Conservation (phyloP, 2,888 invertebrate genomes). For the Epinotia nisella region DNA sequence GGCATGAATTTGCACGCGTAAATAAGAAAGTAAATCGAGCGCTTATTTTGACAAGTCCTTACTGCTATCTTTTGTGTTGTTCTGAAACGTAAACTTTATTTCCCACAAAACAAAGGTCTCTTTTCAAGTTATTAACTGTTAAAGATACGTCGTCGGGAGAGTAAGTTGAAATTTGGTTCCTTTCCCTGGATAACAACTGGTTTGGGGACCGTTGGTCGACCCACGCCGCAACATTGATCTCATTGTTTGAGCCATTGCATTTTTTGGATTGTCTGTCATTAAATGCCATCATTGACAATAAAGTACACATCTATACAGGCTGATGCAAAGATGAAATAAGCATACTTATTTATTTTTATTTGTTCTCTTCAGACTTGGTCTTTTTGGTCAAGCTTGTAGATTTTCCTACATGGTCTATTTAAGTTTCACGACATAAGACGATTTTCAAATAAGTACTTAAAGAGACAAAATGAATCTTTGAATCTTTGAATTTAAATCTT, state of each 20-base stretch:
- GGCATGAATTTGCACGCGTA: constrained; percentile 20
- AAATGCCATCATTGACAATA: constrained; percentile 56
- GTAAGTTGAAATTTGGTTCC: constrained; percentile 41
- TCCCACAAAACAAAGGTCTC: not conserved
- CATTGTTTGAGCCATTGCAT: constrained; percentile 78
- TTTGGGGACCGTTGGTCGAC: constrained; percentile 79
- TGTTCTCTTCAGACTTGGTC: not conserved
- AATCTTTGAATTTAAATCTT: too few species aligned
- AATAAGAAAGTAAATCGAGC: constrained; percentile 29
- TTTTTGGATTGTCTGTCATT: constrained; percentile 67
- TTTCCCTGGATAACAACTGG: constrained; percentile 61
- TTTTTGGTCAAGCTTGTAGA: not conserved
- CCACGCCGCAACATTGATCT: constrained; percentile 63
- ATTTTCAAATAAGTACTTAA: too few species aligned
- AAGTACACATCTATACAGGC: constrained; percentile 56
- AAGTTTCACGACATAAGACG: too few species aligned
- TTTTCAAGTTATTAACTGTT: not conserved
- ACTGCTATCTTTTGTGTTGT: not conserved
- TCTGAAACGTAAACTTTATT: constrained; percentile 13
- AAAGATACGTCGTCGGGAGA: constrained; percentile 5
- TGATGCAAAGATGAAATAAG: constrained; percentile 49
- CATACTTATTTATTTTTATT: not conserved
- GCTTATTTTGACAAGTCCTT: constrained; percentile 4
- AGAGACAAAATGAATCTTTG: too few species aligned
- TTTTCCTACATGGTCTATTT: not conserved